These are phyloP conservation scores for Salvelinus fontinalis DNA, from an alignment of 2,113 vertebrate genomes.

Conservation along the genomic window DNA sequence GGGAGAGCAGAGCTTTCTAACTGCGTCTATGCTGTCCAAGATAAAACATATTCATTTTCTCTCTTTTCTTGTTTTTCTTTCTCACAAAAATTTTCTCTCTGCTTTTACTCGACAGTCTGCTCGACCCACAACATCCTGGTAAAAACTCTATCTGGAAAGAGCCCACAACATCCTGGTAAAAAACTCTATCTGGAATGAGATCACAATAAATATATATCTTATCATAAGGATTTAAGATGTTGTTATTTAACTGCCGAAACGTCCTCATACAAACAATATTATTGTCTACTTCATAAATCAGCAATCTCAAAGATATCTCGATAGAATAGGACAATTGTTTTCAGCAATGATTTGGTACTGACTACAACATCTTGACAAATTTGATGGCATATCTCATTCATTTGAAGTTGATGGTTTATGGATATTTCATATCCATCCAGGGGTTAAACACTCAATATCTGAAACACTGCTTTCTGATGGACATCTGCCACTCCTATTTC, in stretches of 20 bases:
- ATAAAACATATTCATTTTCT: conserved; percentile 8
- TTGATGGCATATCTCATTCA: conserved; percentile 36
- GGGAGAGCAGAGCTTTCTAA: conserved; percentile 52
- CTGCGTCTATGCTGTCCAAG: not conserved
- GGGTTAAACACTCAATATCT: conserved; percentile 33
- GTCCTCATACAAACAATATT: conserved; percentile 35
- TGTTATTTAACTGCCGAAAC: conserved; percentile 34
- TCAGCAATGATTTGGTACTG: conserved; percentile 31
- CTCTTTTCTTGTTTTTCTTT: not conserved
- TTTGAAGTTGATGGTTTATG: conserved; percentile 47
- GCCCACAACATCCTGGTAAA: conserved; percentile 42
- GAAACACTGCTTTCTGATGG: not conserved
- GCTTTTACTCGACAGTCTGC: conserved; percentile 24
- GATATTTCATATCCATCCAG: conserved; percentile 46
- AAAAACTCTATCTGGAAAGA: conserved; percentile 38
- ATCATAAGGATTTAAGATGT: conserved; percentile 55
- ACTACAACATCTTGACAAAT: conserved; percentile 46
- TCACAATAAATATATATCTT: conserved; percentile 63
- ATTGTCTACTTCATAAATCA: not conserved
- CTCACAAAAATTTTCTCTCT: conserved; percentile 14
- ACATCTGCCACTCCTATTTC: conserved; percentile 30
- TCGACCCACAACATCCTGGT: conserved; percentile 37
- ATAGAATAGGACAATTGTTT: conserved; percentile 33
- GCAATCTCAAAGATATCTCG: not conserved
- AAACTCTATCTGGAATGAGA: conserved; percentile 45